Evolutionary conservation across 2,797 vertebrate genomes (phyloP).

Genomic region (Tympanoctomys barrerae): DNA sequence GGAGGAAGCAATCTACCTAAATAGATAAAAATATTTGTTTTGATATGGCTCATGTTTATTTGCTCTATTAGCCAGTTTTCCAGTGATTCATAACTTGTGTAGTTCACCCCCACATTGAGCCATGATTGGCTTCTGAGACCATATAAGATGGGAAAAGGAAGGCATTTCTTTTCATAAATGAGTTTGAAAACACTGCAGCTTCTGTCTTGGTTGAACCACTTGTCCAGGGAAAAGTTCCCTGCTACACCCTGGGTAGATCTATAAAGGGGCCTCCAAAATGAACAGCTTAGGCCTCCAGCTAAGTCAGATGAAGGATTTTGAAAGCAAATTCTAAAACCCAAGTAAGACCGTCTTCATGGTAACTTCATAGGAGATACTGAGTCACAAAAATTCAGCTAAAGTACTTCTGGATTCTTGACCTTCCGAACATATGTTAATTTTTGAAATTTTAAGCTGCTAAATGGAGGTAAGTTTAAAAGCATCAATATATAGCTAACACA

Average conservation of each 20-base stretch:
- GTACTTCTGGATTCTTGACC: not conserved
- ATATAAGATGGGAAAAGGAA: not conserved
- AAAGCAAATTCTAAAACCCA: not conserved
- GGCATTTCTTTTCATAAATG: not conserved
- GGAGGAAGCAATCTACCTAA: not conserved
- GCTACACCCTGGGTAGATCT: rapidly evolving
- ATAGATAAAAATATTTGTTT: not conserved
- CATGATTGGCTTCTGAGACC: not conserved
- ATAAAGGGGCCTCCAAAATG: not conserved
- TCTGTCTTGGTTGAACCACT: not conserved
- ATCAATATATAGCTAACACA: not conserved
- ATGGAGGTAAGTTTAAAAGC: not conserved
- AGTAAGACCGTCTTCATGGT: not conserved
- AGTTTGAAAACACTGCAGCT: not conserved
- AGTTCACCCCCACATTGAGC: not conserved
- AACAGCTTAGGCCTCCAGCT: too few relatives aligned
- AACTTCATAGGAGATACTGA: not conserved
- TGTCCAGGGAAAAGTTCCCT: not conserved
- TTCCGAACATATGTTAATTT: not conserved
- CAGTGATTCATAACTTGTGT: not conserved
- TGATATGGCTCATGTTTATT: not conserved
- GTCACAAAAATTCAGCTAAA: not conserved
- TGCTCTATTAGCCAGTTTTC: not conserved
- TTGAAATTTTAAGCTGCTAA: not conserved
- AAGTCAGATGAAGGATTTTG: not conserved